Base-by-base conservation (phyloP, 64 coral and sea anemone species). In the Dendrophyllia cribrosa region DNA sequence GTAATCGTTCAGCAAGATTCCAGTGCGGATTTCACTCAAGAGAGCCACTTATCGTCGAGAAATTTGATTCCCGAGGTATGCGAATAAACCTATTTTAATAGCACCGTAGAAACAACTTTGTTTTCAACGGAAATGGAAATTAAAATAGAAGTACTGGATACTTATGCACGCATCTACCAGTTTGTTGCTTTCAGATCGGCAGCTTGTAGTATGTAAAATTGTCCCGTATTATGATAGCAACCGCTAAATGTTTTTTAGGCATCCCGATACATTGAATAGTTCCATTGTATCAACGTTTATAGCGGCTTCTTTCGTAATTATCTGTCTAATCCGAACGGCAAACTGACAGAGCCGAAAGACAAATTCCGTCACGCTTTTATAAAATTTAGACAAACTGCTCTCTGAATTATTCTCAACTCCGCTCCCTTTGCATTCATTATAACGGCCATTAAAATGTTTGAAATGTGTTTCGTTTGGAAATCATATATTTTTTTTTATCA, bases 61-160 rank as follows among this genome's bases (percentile, higher is more conserved):
- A 67, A 84, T 50, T 84, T 50, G 62, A 84, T 82, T 62, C 16
- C 78, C 63, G 17, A 60, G 59, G 55, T 20, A 82, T 82, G 24
- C 1, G 16, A 16, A 26, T 4, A 65, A 17, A 26, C 25, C 20
- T 5, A 21, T 34, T 34, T 34, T 34, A 34, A 34, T 43, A 44
- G 26, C 13, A 62, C 20, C 20, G 0, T 1, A 45, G 16, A 15
- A 55, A 24, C 45, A 55, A 12, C n/a, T 55, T 23, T 21, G 51
- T 4, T 15, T 16, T 6, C 47, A 51, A 7, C 75, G 4, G 61
- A 17, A 1, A 17, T 20, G 12, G 1, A 64, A 6, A 64, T 20
- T 13, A 5, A 64, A 15, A 64, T 5, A 64, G 9, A 64, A 19
- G 1, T 5, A 64, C 17, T 14, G 12, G 61, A 13, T 63, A 5